Evolutionary conservation across 2,888 invertebrate genomes (phyloP).

Genomic region (Plebejus argus): DNA sequence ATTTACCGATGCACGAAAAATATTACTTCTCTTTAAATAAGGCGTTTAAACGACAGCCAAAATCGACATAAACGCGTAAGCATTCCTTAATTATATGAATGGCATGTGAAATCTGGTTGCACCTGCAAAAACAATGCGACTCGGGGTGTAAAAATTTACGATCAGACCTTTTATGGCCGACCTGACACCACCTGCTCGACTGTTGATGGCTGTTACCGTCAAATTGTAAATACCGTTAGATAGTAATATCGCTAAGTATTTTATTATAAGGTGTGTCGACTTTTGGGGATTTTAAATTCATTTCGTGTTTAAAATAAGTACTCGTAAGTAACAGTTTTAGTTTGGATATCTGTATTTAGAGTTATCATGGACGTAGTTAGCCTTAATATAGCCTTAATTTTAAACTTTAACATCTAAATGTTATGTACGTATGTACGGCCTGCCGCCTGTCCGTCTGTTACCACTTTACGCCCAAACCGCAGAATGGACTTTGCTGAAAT

Average conservation of each 20-base stretch:
- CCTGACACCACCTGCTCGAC: neutral
- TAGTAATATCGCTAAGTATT: neutral
- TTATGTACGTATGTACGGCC: no score
- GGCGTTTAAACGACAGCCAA: neutral
- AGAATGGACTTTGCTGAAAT: no score
- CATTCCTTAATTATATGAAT: neutral
- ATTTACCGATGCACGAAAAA: neutral
- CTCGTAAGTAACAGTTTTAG: no score
- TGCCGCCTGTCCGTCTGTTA: no score
- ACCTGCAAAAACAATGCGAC: conserved; percentile 3
- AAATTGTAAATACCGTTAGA: neutral
- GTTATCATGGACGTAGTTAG: no score
- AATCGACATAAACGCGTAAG: neutral
- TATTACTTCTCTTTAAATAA: neutral
- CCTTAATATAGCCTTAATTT: no score
- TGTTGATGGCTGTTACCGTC: neutral
- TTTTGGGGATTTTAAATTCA: neutral
- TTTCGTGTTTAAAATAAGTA: neutral
- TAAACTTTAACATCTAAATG: no score
- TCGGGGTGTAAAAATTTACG: neutral
- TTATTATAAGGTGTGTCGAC: neutral
- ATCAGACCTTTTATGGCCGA: neutral
- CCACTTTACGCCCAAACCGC: no score
- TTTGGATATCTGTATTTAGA: no score
- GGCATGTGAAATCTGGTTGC: conserved; percentile 9